Evolutionary conservation across 2,797 vertebrate species (phyloP), one percentile per base, ranked within the genome.

Genomic region (Neopelma chrysocephalum): DNA sequence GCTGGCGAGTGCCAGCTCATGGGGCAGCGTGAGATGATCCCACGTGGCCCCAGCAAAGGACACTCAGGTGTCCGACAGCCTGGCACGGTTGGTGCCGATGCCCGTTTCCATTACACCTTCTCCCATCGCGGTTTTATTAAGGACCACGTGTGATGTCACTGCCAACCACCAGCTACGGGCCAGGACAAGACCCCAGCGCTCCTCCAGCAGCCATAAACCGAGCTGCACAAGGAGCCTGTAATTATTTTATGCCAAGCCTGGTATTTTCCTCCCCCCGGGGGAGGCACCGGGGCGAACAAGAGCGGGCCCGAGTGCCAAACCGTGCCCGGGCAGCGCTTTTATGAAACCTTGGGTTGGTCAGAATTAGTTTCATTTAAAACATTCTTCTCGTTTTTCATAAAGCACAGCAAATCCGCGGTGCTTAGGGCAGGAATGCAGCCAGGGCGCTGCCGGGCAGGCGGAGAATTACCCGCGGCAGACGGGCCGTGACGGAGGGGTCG

Each of bases 331-430:
- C 95, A 94, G 95, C 12, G 6, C 94, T 96, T 94, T 97, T 95
- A 97, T 96, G 96, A 97, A 96, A 93, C 53, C 92, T 79, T 81
- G 87, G 92, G 93, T 82, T 96, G 8, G 73, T 94, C 87, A 96
- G 97, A 97, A 97, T 97, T 97, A 97, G 97, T 97, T 97, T 97
- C 96, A 97, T 97, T 96, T 96, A 96, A 97, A 97, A 94, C 96
- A 97, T 97, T 97, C 97, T 96, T 97, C 43, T 97, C 95, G 71
- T 97, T 97, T 97, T 95, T 97, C 97, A 84, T 97, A 96, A 97
- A 97, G 96, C 94, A 73, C 92, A 90, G 96, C 97, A 97, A 97
- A 98, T 97, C 97, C 88, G 5, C 12, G 48, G 85, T 94, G 60
- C 96, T 97, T 97, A 97, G 64, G 82, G 87, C 82, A 97, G 97